phyloP scores from a whole-genome alignment of 2,888 invertebrate genomes.

The Drosophila antonietae region DNA sequence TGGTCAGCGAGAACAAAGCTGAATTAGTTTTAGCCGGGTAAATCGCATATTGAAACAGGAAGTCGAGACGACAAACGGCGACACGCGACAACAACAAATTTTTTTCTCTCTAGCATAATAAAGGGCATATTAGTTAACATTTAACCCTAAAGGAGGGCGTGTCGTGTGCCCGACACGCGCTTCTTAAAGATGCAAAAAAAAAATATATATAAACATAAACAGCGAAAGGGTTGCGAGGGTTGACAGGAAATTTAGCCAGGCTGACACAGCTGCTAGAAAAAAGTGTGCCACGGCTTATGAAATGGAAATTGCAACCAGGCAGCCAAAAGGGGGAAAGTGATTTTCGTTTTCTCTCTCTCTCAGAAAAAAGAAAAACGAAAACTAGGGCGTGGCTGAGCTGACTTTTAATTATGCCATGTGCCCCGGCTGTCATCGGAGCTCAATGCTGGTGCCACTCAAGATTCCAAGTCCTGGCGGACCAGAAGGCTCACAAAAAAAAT shows the following conservation, averaged over 20 bases:
- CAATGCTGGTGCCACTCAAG: slow-evolving; percentile 59
- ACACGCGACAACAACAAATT: slow-evolving; percentile 57
- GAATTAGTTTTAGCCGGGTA: slow-evolving; percentile 1
- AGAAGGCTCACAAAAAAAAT: slow-evolving; percentile 24
- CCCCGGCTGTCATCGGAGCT: slow-evolving; percentile 53
- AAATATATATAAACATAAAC: neutral
- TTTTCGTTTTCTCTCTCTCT: slow-evolving; percentile 8
- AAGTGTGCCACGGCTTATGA: slow-evolving; percentile 68
- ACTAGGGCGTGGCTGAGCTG: slow-evolving; percentile 52
- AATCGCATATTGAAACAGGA: slow-evolving; percentile 32
- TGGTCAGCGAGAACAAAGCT: slow-evolving; percentile 48
- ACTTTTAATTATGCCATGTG: slow-evolving; percentile 52
- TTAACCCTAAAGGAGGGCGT: slow-evolving; percentile 56
- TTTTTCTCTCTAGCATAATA: slow-evolving; percentile 49
- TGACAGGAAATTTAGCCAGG: slow-evolving; percentile 43
- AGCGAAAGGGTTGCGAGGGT: slow-evolving; percentile 38
- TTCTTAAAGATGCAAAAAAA: slow-evolving; percentile 64
- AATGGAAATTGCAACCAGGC: slow-evolving; percentile 54
- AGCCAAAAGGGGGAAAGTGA: slow-evolving; percentile 41
- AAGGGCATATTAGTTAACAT: slow-evolving; percentile 75
- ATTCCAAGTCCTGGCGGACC: slow-evolving; percentile 17
- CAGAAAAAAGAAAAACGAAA: neutral
- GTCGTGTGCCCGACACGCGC: slow-evolving; percentile 79
- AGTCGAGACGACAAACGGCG: slow-evolving; percentile 41
- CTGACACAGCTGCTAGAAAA: slow-evolving; percentile 24